These are phyloP conservation scores for Fulica atra DNA, from an alignment of 2,113 vertebrate genomes.

Conservation along the genomic window DNA sequence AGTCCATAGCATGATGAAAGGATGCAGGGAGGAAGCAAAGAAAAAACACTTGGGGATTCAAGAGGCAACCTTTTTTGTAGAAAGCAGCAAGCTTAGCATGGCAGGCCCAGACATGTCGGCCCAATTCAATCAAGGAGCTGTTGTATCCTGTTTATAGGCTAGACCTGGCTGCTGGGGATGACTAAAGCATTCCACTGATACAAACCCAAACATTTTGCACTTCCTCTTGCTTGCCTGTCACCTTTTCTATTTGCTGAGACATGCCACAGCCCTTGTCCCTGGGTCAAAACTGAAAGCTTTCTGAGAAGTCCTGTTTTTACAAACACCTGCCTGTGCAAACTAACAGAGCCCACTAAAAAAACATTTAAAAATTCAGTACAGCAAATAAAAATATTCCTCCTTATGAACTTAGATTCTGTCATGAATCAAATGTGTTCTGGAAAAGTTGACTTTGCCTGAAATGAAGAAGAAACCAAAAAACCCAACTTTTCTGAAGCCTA, in stretches of 20 bases:
- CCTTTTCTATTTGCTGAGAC: not conserved
- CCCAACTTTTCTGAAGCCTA: not conserved
- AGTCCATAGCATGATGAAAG: not conserved
- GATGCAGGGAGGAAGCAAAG: not conserved
- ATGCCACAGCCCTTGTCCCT: not conserved
- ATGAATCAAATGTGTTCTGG: not conserved
- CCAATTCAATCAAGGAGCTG: not conserved
- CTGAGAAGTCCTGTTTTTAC: not conserved
- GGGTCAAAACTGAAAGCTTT: not conserved
- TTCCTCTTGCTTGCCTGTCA: not conserved
- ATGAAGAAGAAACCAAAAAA: not conserved
- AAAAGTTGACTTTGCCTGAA: not conserved
- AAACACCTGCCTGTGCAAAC: not conserved
- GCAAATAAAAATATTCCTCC: not conserved
- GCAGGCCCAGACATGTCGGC: not conserved
- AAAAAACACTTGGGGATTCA: not conserved
- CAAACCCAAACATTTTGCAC: not conserved
- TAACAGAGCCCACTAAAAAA: not conserved
- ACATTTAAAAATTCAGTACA: not conserved
- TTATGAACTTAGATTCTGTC: not conserved
- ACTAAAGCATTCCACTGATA: not conserved
- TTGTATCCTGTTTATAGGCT: not conserved
- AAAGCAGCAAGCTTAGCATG: not conserved
- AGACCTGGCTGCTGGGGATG: not conserved
- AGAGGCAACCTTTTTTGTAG: not conserved